Evolutionary conservation across 2,113 vertebrate species (phyloP), one percentile per base, ranked within the genome.

Genomic region (Gracilinanus agilis): DNA sequence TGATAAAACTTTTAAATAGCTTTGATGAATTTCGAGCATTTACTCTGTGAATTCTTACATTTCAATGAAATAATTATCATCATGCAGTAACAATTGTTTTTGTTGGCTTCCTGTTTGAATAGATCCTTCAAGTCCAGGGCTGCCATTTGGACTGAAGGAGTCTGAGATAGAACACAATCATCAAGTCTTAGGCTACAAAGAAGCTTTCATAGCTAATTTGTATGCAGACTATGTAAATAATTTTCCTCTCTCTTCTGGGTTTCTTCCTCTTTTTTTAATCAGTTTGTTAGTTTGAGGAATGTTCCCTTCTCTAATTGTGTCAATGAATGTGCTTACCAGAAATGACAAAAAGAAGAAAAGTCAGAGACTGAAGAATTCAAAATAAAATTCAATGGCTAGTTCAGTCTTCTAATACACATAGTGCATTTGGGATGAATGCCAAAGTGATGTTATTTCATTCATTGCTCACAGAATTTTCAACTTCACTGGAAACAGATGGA

Each of bases 1-100:
- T 96, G 96, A 95, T 95, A 90, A 97, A 98, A 97, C 90, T 97
- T 96, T 94, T 88, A 95, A 95, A 94, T 94, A 96, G 91, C 94
- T 95, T 90, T 90, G 93, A 96, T 95, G 55, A 95, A 92, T 92
- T 89, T 96, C 94, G 95, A 96, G 93, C 92, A 93, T 96, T 95
- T 97, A 96, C 9, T 21, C 67, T 92, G 95, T 67, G 88, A 93
- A 95, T n/a, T 97, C 96, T 96, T 97, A 94, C 97, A n/a, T 97
- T 96, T 97, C 89, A 94, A 91, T 44, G 88, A 96, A 97, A 97
- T 97, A 93, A 10, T 96, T 92, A 34, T 90, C 88, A 92, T 88
- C 96, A 90, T 83, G 93, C 34, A 95, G 55, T 67, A 94, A 95
- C 34, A 93, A 54, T 90, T 97, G 91, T 96, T 92, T 94, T 96